Evolutionary conservation across 2,113 vertebrate species (phyloP).

Genomic region (Pollimyrus isidori): DNA sequence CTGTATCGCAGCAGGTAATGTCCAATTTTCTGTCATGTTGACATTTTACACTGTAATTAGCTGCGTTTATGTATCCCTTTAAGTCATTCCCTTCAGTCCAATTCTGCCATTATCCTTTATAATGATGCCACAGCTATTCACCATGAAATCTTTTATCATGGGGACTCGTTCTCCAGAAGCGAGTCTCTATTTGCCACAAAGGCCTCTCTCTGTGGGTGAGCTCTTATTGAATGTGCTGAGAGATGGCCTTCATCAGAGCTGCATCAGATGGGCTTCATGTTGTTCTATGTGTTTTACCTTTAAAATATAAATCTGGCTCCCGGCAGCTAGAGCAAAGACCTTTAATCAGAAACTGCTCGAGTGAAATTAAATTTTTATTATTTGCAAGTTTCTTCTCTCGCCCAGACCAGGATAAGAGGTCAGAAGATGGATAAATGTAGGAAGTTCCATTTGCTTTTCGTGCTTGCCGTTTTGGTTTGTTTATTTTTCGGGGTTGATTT

Average conservation of each 20-base stretch:
- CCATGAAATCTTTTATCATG: background rate
- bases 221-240: background rate
- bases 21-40: conserved; percentile 9
- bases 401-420: background rate
- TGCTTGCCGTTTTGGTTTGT: background rate
- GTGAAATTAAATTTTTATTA: background rate
- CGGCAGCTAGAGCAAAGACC: background rate
- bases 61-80: background rate
- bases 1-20: background rate
- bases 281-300: background rate
- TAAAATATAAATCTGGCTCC: background rate
- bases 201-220: background rate
- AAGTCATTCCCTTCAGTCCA: background rate
- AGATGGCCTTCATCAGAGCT: background rate
- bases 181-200: background rate
- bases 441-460: background rate
- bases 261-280: background rate
- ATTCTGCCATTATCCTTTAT: background rate
- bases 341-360: background rate
- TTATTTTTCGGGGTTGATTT: background rate
- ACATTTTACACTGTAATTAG: conserved; percentile 25
- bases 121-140: background rate
- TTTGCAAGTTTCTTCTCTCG: background rate
- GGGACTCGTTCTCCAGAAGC: background rate
- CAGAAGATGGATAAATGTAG: background rate